Conservation (phyloP, 2,797 vertebrate genomes). For the Sebastes kiyomatsui region DNA sequence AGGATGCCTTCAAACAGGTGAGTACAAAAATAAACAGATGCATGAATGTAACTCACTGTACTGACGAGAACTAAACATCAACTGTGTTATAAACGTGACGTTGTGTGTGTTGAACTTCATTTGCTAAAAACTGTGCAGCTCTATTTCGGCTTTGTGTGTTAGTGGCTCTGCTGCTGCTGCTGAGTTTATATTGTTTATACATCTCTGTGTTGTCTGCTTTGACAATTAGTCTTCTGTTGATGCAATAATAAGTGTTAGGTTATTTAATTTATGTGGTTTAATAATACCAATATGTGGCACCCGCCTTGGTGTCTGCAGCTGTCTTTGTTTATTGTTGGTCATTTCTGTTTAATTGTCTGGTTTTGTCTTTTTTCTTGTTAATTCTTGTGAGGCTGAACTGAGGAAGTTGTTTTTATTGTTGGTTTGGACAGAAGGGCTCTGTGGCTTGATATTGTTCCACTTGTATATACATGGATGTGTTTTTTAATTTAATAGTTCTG, state of each 20-base stretch:
- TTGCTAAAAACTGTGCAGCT: not conserved
- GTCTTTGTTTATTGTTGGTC: not conserved
- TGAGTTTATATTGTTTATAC: not conserved
- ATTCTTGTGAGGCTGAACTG: not conserved
- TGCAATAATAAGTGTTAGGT: not conserved
- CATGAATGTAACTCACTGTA: not conserved
- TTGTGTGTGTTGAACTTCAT: not conserved
- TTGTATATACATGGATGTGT: not conserved
- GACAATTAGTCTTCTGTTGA: not conserved
- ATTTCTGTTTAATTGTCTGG: not conserved
- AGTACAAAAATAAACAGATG: not conserved
- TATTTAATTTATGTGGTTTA: not conserved
- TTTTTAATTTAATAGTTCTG: not conserved
- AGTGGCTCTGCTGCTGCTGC: not conserved
- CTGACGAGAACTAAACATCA: not conserved
- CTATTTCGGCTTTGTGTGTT: not conserved
- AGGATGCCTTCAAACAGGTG: not conserved
- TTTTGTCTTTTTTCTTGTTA: not conserved
- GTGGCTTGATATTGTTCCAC: not conserved
- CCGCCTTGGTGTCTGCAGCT: not conserved
- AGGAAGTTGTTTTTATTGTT: not conserved
- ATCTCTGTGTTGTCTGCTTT: not conserved
- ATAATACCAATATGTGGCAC: not conserved
- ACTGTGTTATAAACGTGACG: not conserved
- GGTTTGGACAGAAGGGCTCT: not conserved